These are phyloP conservation scores for Syrista parreyssii DNA, from an alignment of 2,888 invertebrate species.

Conservation along the genomic window DNA sequence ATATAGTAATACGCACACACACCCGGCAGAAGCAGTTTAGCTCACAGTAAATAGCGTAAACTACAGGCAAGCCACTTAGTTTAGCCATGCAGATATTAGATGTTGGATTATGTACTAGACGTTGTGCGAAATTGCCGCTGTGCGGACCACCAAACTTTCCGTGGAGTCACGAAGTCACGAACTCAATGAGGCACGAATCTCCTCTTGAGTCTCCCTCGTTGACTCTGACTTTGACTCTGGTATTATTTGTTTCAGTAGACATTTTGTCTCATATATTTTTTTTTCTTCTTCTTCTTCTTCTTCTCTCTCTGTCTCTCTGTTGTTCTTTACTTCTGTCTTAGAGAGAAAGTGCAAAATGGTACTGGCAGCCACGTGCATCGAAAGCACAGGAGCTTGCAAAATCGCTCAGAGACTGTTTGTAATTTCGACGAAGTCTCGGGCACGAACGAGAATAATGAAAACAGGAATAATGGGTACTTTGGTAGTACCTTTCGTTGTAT, in stretches of 20 bases:
- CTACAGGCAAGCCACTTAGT: conserved; percentile 30
- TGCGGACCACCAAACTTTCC: background rate
- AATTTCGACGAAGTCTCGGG: background rate
- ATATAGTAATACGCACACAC: background rate
- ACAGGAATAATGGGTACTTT: conserved; percentile 26
- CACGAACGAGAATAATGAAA: conserved; percentile 25
- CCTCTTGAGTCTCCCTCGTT: background rate
- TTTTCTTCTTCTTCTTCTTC: no score
- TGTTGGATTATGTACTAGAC: conserved; percentile 31
- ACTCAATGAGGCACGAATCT: background rate
- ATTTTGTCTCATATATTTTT: background rate
- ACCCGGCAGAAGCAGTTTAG: conserved; percentile 5
- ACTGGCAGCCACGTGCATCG: background rate
- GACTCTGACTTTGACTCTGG: background rate
- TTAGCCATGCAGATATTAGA: conserved; percentile 33
- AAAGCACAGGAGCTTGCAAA: background rate
- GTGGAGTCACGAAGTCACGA: background rate
- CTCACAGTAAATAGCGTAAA: conserved; percentile 32
- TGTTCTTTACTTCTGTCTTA: background rate
- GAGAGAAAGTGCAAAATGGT: background rate
- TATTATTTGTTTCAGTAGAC: background rate
- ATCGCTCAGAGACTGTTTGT: background rate
- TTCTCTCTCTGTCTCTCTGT: background rate
- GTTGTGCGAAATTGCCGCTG: conserved; percentile 22
- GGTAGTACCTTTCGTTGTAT: conserved; percentile 15